Evolutionary conservation across 2,888 invertebrate genomes (phyloP).

Genomic region (Drosophila differens): DNA sequence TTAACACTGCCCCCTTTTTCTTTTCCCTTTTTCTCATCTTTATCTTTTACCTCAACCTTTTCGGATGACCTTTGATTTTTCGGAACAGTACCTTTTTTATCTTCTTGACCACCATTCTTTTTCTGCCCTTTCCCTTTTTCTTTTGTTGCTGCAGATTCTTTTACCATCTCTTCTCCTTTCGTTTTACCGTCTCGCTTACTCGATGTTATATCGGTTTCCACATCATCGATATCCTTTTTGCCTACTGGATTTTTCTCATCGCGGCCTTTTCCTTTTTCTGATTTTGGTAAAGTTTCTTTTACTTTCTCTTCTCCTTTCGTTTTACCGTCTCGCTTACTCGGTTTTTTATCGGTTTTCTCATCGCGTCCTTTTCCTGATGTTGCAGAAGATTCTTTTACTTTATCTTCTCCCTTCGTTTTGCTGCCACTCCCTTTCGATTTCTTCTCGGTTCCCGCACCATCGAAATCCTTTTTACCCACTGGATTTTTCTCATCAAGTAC

Average conservation of each 20-base stretch:
- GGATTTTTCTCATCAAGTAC: neutral
- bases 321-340: neutral
- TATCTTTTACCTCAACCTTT: constrained; percentile 2
- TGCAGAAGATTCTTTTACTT: neutral
- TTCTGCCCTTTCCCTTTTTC: neutral
- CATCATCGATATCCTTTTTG: neutral
- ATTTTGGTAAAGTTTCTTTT: neutral
- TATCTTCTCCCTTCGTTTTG: neutral
- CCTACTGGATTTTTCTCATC: neutral
- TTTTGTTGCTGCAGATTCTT: neutral
- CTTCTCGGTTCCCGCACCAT: neutral
- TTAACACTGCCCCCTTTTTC: neutral
- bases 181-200: neutral
- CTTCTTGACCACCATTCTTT: neutral
- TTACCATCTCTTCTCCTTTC: neutral
- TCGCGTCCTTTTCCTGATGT: neutral
- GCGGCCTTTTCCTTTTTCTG: constrained; percentile 5
- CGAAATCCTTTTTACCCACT: neutral
- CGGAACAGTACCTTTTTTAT: neutral
- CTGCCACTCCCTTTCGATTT: neutral
- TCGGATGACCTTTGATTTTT: neutral
- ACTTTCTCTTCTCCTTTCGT: neutral
- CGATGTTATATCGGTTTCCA: neutral
- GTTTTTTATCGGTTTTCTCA: neutral
- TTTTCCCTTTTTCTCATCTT: constrained; percentile 5